These are phyloP conservation scores for Cyanistes caeruleus DNA, from an alignment of 2,113 vertebrate genomes.

Conservation along the genomic window DNA sequence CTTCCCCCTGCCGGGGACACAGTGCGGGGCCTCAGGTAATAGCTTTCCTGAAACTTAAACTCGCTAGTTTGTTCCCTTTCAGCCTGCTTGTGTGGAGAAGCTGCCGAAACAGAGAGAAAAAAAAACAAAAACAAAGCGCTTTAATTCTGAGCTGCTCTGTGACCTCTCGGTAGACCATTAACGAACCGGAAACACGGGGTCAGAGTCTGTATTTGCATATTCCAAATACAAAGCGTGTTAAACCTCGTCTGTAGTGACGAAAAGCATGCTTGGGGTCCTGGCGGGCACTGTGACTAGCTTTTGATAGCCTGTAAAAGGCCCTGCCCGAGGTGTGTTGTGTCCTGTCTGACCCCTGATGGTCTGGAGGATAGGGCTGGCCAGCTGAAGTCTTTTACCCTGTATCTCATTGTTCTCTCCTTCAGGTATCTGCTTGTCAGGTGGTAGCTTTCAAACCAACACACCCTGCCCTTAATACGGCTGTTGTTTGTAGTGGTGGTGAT, in stretches of 20 bases:
- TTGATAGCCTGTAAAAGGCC: rapidly evolving
- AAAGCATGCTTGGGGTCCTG: rapidly evolving
- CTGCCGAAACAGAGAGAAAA: background rate
- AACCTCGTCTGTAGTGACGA: rapidly evolving
- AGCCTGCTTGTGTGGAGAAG: background rate
- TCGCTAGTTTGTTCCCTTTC: rapidly evolving
- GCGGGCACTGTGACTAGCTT: background rate
- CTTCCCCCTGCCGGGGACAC: rapidly evolving
- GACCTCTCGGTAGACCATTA: background rate
- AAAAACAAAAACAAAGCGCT: rapidly evolving
- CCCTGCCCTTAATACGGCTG: rapidly evolving
- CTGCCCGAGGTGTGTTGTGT: background rate
- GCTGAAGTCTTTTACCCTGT: background rate
- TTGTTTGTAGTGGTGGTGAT: background rate
- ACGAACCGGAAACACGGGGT: background rate
- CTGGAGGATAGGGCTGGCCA: background rate
- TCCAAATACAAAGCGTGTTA: background rate
- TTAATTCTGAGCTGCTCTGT: background rate
- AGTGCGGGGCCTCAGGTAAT: rapidly evolving
- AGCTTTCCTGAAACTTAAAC: background rate
- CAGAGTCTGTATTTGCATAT: background rate
- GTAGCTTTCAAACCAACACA: background rate
- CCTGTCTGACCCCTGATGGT: background rate
- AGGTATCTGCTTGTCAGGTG: background rate
- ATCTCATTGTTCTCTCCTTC: background rate